phyloP scores from a whole-genome alignment of 2,113 vertebrate species.

The Xiphophorus couchianus region DNA sequence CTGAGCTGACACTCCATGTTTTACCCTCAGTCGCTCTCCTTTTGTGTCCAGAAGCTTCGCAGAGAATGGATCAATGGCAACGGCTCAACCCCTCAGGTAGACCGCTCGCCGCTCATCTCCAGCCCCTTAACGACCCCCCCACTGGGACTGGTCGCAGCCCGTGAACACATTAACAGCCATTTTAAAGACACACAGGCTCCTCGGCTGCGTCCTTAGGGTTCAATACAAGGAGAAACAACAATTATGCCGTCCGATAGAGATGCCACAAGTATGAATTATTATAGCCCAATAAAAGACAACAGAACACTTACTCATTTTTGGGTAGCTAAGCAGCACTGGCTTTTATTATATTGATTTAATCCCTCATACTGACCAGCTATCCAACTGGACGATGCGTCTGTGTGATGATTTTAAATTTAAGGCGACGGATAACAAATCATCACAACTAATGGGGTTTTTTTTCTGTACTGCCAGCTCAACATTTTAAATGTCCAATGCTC shows the following conservation, averaged over 20 bases:
- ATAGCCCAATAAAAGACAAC: slow-evolving; percentile 42
- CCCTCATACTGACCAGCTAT: slow-evolving; percentile 22
- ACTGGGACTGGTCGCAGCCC: slow-evolving; percentile 55
- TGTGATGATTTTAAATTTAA: slow-evolving; percentile 3
- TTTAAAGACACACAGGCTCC: slow-evolving; percentile 42
- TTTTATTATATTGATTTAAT: slow-evolving; percentile 36
- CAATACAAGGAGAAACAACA: slow-evolving; percentile 46
- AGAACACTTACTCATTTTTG: not conserved
- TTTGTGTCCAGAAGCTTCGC: slow-evolving; percentile 51
- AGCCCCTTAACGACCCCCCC: slow-evolving; percentile 60
- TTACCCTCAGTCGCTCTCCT: slow-evolving; percentile 24
- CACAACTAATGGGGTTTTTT: not conserved
- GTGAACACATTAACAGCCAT: slow-evolving; percentile 68
- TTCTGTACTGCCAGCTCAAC: not conserved
- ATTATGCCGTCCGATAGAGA: slow-evolving; percentile 49
- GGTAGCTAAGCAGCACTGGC: not conserved
- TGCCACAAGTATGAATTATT: slow-evolving; percentile 48
- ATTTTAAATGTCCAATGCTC: not conserved
- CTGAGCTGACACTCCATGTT: slow-evolving; percentile 41
- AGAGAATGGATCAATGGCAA: slow-evolving; percentile 63
- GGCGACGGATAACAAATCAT: not conserved
- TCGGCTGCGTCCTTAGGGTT: slow-evolving; percentile 52
- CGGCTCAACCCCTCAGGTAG: slow-evolving; percentile 56
- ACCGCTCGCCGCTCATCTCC: slow-evolving; percentile 57
- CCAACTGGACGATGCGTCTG: not conserved